phyloP scores from a whole-genome alignment of 2,113 vertebrate species.

The Nicator chloris region DNA sequence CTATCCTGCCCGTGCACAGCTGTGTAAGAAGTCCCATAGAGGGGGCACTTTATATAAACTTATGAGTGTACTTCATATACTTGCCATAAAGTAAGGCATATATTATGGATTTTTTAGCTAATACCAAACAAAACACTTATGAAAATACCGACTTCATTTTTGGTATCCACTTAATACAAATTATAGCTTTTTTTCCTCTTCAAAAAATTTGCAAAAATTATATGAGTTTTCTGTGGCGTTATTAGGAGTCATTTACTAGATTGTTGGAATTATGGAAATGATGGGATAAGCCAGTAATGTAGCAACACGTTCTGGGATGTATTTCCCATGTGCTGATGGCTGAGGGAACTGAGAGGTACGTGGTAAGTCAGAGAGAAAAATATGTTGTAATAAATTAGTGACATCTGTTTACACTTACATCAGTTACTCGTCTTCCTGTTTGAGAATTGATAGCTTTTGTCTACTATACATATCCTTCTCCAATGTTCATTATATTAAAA shows the following conservation, averaged over 20 bases:
- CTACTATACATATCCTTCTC: neutral
- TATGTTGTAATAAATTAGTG: neutral
- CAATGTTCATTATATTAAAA: neutral
- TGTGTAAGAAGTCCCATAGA: constrained; percentile 54
- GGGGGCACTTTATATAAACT: constrained; percentile 60
- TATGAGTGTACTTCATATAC: neutral
- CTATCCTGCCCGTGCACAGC: neutral
- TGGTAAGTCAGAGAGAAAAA: neutral
- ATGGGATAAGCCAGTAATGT: neutral
- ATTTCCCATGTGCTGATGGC: neutral
- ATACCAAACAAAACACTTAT: neutral
- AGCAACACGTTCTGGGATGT: neutral
- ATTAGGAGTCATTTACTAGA: neutral
- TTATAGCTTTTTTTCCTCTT: neutral
- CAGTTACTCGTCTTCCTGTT: neutral
- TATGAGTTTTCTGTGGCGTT: neutral
- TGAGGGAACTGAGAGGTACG: neutral
- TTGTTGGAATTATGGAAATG: neutral
- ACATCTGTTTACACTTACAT: constrained; percentile 3
- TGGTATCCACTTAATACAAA: neutral
- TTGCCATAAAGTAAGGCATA: neutral
- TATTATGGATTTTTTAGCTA: neutral
- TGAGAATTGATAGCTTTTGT: neutral
- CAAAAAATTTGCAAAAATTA: neutral
- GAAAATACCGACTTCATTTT: neutral